Percentiles rank a stretch among this genome's conserved stretches.
Evolutionary conservation across 2,113 vertebrate species (phyloP).

Genomic region (Callorhinus ursinus): DNA sequence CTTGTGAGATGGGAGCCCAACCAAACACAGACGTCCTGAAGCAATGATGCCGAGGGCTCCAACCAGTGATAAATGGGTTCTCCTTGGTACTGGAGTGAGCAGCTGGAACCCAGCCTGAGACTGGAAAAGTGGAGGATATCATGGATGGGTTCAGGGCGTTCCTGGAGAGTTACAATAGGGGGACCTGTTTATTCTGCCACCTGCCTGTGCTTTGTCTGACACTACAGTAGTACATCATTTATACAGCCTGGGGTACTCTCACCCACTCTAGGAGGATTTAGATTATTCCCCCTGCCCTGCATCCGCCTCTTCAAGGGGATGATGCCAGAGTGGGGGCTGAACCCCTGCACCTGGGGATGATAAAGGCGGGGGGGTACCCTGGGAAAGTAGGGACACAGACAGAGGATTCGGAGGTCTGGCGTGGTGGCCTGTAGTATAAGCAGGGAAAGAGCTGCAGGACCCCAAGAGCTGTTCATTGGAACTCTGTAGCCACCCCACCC

Average conservation of each 20-base stretch:
- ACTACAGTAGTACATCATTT: neutral
- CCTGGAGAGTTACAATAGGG: neutral
- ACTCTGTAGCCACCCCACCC: neutral
- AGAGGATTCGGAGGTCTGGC: neutral
- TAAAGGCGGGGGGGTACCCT: neutral
- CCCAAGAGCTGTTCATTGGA: too few relatives aligned
- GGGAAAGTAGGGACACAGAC: neutral
- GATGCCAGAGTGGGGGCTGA: neutral
- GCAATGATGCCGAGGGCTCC: neutral
- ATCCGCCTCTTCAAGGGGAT: neutral
- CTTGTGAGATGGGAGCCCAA: neutral
- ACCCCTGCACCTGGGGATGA: neutral
- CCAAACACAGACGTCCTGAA: neutral
- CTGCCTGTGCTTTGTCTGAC: neutral
- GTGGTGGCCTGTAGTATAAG: neutral
- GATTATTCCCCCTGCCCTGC: neutral
- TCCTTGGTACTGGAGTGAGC: neutral
- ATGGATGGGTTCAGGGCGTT: neutral
- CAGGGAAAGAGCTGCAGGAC: neutral
- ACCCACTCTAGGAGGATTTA: neutral
- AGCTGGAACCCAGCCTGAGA: neutral
- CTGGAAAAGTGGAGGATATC: accelerated
- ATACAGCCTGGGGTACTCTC: neutral
- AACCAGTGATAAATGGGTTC: too few relatives aligned
- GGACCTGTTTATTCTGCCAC: neutral